Conservation (phyloP, 2,113 vertebrate species). For the Tricholaema leucomelas region DNA sequence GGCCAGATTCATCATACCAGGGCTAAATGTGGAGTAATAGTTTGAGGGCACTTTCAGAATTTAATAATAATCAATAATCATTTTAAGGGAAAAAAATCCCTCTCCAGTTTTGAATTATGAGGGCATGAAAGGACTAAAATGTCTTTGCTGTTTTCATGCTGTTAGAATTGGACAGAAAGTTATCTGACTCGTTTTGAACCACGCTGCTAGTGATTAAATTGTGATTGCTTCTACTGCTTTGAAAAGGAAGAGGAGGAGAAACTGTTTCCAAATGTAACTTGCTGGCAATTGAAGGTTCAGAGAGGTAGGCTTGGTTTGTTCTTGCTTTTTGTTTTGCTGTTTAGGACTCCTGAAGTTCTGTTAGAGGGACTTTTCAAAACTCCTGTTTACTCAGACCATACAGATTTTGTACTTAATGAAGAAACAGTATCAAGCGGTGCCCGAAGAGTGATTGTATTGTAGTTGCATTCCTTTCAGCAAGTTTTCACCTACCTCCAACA, state of each 20-base stretch:
- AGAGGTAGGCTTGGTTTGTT: neutral
- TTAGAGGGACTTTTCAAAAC: neutral
- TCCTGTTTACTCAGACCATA: neutral
- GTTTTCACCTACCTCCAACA: neutral
- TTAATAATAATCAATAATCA: neutral
- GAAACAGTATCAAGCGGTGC: neutral
- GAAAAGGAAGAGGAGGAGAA: neutral
- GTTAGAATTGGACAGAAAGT: neutral
- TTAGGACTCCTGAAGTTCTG: neutral
- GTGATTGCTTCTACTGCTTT: neutral
- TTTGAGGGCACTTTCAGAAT: neutral
- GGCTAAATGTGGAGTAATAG: neutral
- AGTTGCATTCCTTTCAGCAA: slow-evolving; percentile 14
- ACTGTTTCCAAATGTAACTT: neutral
- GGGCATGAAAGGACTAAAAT: neutral
- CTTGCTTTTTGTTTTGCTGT: neutral
- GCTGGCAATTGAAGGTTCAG: neutral
- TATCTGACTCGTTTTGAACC: neutral
- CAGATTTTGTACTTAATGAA: neutral
- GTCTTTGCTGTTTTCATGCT: neutral
- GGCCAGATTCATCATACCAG: neutral
- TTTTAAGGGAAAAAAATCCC: neutral
- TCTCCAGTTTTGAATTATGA: neutral
- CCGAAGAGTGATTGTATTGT: neutral
- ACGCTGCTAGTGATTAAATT: neutral